phyloP scores from a whole-genome alignment of 2,113 vertebrate genomes.

The Pampusana beccarii region DNA sequence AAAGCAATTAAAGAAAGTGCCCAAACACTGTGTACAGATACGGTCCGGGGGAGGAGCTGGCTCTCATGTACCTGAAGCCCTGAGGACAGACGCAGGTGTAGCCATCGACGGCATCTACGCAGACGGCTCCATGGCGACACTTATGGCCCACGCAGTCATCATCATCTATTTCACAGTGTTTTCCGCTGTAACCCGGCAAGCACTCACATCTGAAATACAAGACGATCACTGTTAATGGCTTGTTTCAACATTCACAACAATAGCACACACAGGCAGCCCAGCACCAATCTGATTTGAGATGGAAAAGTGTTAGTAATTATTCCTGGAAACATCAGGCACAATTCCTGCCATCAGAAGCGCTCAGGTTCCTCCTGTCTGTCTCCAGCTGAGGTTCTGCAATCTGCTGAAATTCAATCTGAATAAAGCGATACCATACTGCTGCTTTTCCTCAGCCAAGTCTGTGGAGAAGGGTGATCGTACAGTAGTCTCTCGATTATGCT shows the following conservation, averaged over 20 bases:
- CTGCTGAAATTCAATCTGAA: background rate
- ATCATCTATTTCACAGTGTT: conserved; percentile 87
- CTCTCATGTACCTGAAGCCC: conserved; percentile 90
- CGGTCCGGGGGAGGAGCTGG: background rate
- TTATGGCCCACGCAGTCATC: conserved; percentile 91
- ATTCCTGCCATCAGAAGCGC: background rate
- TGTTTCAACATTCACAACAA: background rate
- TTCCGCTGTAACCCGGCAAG: conserved; percentile 90
- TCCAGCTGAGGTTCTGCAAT: background rate
- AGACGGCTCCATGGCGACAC: conserved; percentile 92
- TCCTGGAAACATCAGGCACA: background rate
- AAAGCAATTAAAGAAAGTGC: background rate
- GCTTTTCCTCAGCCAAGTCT: background rate
- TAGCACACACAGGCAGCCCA: background rate
- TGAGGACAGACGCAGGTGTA: conserved; percentile 94
- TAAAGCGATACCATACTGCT: background rate
- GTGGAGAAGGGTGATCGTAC: background rate
- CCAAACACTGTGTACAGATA: background rate
- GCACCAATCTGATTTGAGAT: background rate
- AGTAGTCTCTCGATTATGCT: rapidly evolving
- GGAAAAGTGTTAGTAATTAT: background rate
- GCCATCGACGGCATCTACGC: conserved; percentile 89
- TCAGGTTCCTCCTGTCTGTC: background rate
- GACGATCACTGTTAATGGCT: background rate
- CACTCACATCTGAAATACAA: conserved; percentile 88